Conservation (phyloP, 2,888 invertebrate genomes). For the Agriopis marginaria region DNA sequence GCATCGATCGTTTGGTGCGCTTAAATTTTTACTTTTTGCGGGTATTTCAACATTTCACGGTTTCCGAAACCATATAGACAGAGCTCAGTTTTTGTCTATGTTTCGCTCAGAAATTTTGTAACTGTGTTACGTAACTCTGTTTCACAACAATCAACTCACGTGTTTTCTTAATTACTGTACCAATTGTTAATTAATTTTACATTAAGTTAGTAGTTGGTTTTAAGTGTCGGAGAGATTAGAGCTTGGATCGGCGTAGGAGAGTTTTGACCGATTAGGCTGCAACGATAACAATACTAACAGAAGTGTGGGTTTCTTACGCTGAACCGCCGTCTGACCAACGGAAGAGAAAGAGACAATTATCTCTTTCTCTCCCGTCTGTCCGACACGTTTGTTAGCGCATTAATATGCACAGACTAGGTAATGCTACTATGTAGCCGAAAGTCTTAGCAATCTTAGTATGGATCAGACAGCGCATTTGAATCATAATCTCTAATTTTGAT, state of each 20-base stretch:
- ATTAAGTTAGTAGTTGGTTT: not conserved
- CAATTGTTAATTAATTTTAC: constrained; percentile 19
- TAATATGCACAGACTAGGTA: no score
- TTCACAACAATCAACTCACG: constrained; percentile 9
- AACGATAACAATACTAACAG: no score
- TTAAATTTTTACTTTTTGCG: constrained; percentile 16
- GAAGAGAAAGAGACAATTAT: no score
- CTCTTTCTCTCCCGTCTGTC: no score
- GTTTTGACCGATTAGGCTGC: not conserved
- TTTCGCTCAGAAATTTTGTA: not conserved
- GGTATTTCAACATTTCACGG: constrained; percentile 15
- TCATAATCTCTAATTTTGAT: no score
- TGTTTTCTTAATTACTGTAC: constrained; percentile 22
- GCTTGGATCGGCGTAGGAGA: not conserved
- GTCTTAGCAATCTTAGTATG: no score
- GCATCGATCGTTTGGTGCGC: constrained; percentile 16
- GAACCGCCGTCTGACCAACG: no score
- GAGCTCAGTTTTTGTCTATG: not conserved
- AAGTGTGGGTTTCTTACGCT: no score
- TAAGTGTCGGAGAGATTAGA: constrained; percentile 1
- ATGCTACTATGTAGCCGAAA: no score
- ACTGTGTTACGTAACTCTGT: not conserved
- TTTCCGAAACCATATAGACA: not conserved
- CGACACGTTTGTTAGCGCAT: no score
- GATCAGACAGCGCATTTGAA: no score